These are phyloP conservation scores for Macaca mulatta DNA, from an alignment of 2,113 vertebrate species.

Conservation along the genomic window DNA sequence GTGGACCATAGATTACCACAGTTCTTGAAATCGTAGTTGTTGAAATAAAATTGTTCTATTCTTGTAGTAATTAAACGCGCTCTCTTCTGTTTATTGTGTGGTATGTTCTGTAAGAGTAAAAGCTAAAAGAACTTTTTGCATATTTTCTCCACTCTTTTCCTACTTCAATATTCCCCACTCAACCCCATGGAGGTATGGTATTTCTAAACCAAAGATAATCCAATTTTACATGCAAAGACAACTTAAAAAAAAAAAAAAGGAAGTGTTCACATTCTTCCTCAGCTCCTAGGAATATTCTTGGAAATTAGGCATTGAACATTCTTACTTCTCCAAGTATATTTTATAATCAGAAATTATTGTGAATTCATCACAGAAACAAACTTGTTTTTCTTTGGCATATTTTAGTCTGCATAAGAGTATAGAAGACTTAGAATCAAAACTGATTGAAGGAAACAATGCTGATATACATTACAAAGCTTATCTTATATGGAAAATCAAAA, in stretches of 20 bases:
- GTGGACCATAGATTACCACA: too few species aligned
- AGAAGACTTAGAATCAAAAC: not conserved
- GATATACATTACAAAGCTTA: not conserved
- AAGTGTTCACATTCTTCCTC: conserved; percentile 43
- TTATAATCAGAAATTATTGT: conserved; percentile 6
- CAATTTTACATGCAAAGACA: conserved; percentile 59
- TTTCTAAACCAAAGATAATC: conserved; percentile 69
- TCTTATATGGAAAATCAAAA: not conserved
- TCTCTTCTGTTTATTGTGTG: not conserved
- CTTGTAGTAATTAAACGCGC: not conserved
- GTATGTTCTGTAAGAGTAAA: not conserved
- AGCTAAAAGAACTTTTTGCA: not conserved
- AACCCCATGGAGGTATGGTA: conserved; percentile 24
- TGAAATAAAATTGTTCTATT: not conserved
- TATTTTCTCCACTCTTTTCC: not conserved
- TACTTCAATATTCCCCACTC: not conserved
- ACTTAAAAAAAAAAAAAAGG: not conserved
- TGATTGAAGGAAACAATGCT: not conserved
- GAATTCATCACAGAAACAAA: conserved; percentile 31
- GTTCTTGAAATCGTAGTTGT: not conserved
- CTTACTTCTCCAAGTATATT: conserved; percentile 14
- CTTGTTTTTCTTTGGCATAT: conserved; percentile 25
- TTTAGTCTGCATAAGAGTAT: not conserved
- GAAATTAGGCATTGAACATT: conserved; percentile 6
- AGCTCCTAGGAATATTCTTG: conserved; percentile 53